These are phyloP conservation scores for Decapterus maruadsi DNA, from an alignment of 2,797 vertebrate genomes.

Conservation along the genomic window DNA sequence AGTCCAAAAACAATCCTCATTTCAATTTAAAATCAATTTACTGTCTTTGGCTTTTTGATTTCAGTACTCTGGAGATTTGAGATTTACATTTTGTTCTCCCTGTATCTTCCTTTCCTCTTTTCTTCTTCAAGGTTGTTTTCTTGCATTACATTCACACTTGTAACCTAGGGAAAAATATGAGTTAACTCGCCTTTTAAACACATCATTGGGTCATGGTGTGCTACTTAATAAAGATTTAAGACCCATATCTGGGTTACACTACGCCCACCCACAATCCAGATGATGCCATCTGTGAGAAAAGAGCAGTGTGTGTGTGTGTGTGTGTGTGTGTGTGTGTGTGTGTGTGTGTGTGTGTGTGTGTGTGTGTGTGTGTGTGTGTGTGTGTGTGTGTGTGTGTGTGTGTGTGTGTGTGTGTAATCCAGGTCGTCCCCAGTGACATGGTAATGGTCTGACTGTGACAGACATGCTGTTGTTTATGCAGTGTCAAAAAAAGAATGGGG, in stretches of 20 bases:
- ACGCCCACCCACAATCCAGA: slow-evolving; percentile 60
- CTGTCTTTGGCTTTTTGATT: too few species aligned
- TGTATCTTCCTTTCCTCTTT: not conserved
- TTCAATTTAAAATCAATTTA: not conserved
- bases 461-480: slow-evolving; percentile 21
- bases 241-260: slow-evolving; percentile 75
- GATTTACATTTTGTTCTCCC: not conserved
- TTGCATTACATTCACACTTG: not conserved
- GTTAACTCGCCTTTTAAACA: not conserved
- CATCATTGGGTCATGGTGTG: slow-evolving; percentile 34
- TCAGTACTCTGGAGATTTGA: not conserved
- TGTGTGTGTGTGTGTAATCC: slow-evolving; percentile 53
- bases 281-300: slow-evolving; percentile 77
- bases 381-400: slow-evolving; percentile 21
- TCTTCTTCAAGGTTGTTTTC: not conserved
- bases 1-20: too few species aligned
- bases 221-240: slow-evolving; percentile 69
- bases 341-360: slow-evolving; percentile 40
- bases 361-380: slow-evolving; percentile 19
- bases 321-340: slow-evolving; percentile 37
- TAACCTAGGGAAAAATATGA: not conserved
- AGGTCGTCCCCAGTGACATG: slow-evolving; percentile 44
- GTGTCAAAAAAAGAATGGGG: not conserved
- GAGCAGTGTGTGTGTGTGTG: slow-evolving; percentile 35
- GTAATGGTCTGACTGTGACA: slow-evolving; percentile 13